Percentiles rank a stretch among this genome's conserved stretches.
These are phyloP conservation scores for Schlechtendalia chinensis DNA, from an alignment of 1,140 invertebrate species.

Conservation along the genomic window DNA sequence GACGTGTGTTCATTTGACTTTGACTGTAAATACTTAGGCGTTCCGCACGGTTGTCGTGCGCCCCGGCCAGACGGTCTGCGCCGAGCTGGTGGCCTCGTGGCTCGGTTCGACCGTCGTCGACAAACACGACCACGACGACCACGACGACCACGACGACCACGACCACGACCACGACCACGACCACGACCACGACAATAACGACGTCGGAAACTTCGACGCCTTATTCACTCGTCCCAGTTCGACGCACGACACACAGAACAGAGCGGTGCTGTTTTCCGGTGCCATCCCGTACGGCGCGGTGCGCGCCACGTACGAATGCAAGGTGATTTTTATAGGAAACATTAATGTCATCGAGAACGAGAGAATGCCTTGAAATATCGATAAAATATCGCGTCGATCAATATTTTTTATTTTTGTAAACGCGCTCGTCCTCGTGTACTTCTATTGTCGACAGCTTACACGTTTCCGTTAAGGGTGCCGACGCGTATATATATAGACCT, in stretches of 20 bases:
- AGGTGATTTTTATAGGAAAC: not conserved
- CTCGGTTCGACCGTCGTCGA: not conserved
- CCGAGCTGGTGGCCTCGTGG: not conserved
- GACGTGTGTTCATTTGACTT: too few relatives aligned
- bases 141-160: not conserved
- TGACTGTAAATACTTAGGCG: not conserved
- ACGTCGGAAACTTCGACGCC: not conserved
- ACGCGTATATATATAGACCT: too few relatives aligned
- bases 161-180: too few relatives aligned
- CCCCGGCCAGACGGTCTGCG: not conserved
- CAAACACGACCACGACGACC: not conserved
- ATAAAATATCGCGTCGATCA: too few relatives aligned
- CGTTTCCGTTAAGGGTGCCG: too few relatives aligned
- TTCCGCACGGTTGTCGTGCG: conserved; percentile 7
- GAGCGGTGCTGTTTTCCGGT: not conserved
- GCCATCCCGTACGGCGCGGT: conserved; percentile 3
- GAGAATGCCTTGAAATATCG: too few relatives aligned
- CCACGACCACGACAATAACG: too few relatives aligned
- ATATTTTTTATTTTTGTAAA: too few relatives aligned
- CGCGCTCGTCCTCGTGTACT: too few relatives aligned
- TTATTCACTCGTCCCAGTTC: not conserved
- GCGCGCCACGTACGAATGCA: conserved; percentile 15
- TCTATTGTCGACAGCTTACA: too few relatives aligned
- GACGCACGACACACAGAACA: not conserved
- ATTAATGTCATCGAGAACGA: too few relatives aligned